phyloP scores from a whole-genome alignment of 2,888 invertebrate species.

The Trisateles emortualis region DNA sequence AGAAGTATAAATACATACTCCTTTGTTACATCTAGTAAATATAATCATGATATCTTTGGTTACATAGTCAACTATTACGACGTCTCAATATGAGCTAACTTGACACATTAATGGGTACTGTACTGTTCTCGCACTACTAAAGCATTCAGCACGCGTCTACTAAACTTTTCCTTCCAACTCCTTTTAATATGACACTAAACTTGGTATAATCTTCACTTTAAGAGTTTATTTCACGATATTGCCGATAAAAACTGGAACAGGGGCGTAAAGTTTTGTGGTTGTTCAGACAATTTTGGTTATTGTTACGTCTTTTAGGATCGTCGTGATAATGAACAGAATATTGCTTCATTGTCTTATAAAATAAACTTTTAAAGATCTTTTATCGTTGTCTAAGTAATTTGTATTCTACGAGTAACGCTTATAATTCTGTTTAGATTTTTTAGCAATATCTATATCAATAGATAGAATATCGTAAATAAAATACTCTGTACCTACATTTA shows the following conservation, averaged over 20 bases:
- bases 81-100: slow-evolving; percentile 16
- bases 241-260: slow-evolving; percentile 46
- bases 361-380: not conserved
- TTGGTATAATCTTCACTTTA: slow-evolving; percentile 51
- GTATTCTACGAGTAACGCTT: not conserved
- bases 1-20: too few species aligned
- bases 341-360: slow-evolving; percentile 10
- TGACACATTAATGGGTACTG: slow-evolving; percentile 31
- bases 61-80: slow-evolving; percentile 3
- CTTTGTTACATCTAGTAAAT: too few species aligned
- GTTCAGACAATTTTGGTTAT: slow-evolving; percentile 40
- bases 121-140: slow-evolving; percentile 27
- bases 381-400: slow-evolving; percentile 5
- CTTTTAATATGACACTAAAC: slow-evolving; percentile 56
- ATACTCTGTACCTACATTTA: too few species aligned
- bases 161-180: slow-evolving; percentile 49
- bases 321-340: slow-evolving; percentile 22
- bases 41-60: not conserved
- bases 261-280: slow-evolving; percentile 40
- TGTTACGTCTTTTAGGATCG: slow-evolving; percentile 27
- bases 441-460: not conserved
- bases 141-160: slow-evolving; percentile 34
- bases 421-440: slow-evolving; percentile 9
- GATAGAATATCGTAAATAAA: too few species aligned
- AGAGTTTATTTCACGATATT: slow-evolving; percentile 42